Conservation (phyloP, 2,113 vertebrate genomes). For the Erythrocercus mccallii region DNA sequence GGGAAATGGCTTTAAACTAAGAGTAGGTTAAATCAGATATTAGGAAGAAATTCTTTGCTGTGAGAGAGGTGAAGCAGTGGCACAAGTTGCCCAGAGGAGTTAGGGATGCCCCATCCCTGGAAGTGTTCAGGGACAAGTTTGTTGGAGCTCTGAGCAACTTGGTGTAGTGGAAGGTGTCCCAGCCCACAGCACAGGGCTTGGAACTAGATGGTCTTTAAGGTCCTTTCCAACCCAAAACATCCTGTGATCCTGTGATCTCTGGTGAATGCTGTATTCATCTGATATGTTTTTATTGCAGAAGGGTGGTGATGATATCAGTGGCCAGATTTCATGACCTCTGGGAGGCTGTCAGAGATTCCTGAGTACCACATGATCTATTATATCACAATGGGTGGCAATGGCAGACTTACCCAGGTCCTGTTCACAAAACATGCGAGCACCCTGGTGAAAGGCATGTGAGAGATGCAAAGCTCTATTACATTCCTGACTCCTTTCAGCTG, state of each 20-base stretch:
- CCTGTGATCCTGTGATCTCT: not conserved
- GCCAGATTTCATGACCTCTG: not conserved
- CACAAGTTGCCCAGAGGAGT: not conserved
- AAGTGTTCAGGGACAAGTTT: not conserved
- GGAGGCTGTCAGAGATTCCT: not conserved
- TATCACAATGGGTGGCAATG: not conserved
- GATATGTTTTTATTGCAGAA: not conserved
- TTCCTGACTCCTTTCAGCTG: not conserved
- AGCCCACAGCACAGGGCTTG: not conserved
- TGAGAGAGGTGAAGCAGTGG: not conserved
- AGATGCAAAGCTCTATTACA: not conserved
- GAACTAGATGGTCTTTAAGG: not conserved
- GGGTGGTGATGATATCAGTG: not conserved
- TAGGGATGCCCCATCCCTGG: not conserved
- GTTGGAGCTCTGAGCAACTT: not conserved
- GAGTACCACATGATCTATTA: not conserved
- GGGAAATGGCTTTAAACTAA: not conserved
- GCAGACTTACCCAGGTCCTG: not conserved
- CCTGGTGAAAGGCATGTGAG: not conserved
- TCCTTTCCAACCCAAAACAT: not conserved
- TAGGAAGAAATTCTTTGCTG: not conserved
- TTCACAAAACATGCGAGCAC: not conserved
- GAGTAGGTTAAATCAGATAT: not conserved
- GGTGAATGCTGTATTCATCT: not conserved
- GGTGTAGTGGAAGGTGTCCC: not conserved